Conservation (phyloP, 2,797 vertebrate species). For the Acrocephalus scirpaceus region DNA sequence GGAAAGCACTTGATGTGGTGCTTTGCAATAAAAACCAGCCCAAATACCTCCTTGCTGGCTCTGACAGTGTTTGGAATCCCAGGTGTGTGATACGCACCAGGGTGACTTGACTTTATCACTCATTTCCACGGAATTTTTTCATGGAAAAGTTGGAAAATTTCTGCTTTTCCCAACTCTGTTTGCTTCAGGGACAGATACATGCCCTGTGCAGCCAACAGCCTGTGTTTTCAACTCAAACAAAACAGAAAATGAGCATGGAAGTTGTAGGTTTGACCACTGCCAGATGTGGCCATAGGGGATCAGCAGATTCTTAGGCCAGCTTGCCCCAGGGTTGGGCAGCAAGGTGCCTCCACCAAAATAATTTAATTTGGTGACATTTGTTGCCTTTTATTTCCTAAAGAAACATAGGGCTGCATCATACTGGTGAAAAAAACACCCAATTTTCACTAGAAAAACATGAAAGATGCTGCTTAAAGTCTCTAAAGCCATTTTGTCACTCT, state of each 20-base stretch:
- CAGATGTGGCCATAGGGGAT: fast-evolving
- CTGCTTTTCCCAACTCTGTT: neutral
- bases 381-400: fast-evolving
- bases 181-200: fast-evolving
- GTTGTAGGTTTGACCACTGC: neutral
- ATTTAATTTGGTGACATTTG: neutral
- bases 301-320: neutral
- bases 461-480: neutral
- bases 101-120: too few species aligned
- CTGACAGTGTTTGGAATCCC: fast-evolving
- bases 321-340: neutral
- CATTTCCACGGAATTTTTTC: neutral
- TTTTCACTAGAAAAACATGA: neutral
- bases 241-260: neutral
- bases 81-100: fast-evolving
- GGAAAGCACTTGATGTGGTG: neutral
- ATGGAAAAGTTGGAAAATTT: neutral
- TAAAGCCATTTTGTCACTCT: neutral
- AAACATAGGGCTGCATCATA: neutral
- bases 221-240: neutral
- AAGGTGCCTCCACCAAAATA: neutral
- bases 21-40: neutral
- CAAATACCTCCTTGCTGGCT: neutral
- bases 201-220: neutral
- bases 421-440: fast-evolving